Base-by-base conservation (phyloP, 2,797 vertebrate species). In the Lateolabrax maculatus region DNA sequence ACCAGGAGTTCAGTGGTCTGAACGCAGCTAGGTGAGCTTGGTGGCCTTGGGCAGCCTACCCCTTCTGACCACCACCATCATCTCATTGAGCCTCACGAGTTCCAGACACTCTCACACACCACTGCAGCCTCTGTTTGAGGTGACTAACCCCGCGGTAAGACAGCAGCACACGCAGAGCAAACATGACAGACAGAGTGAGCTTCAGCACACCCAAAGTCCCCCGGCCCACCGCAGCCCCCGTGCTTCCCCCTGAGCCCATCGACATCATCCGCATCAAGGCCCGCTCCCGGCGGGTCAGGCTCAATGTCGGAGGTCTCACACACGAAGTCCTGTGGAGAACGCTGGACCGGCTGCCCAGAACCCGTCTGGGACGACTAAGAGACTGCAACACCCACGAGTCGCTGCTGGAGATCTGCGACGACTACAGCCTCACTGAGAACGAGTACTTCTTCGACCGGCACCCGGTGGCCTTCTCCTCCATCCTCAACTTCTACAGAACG, bases 381-480 rank as follows among this genome's bases (percentile, higher is more conserved):
- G 98, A 99, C 94, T 98, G 98, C 90, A 99, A 98, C 92, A 99
- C 97, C n/a, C 96, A 99, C 1, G 98, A 99, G 79, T 96, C 96
- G 36, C 93, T 99, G 84, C 93, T 99, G 89, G 97, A 99, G 94
- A 96, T 99, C 71, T 99, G 98, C 10, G 98, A 99, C 21, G 98
- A 99, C 94, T 99, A 99, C 92, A 97, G 95, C 83, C 96, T 99
- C 37, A 83, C 75, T 0, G 97, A 99, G 52, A 98, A 98, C 0
- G 98, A 99, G 34, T 99, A 98, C 90, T 99, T 99, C 95, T 99
- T 99, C 41, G 98, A 99, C 88, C 94, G 98, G 44, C 98, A 99
- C 73, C 98, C 98, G 0, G 97, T 98, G 71, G 98, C 98, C 92
- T 99, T 99, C 94, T 98, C 98, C 66, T 99, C 98, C 87, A 99